A percentile compares a stretch with the other conserved stretches of the same genome.
These are phyloP conservation scores for Callocephalon fimbriatum DNA, from an alignment of 2,113 vertebrate genomes.

Conservation along the genomic window DNA sequence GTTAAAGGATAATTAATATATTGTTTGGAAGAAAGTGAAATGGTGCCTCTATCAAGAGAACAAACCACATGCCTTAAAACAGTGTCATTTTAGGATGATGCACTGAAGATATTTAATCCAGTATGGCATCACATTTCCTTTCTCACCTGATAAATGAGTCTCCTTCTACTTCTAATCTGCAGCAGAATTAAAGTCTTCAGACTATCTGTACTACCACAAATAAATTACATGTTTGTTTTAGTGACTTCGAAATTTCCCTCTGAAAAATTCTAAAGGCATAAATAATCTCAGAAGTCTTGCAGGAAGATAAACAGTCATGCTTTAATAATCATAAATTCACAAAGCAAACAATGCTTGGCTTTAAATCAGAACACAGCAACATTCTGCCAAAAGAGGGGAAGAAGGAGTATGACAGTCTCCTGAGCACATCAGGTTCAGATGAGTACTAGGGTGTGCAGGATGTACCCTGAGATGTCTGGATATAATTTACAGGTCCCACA, in stretches of 20 bases:
- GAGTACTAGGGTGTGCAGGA: background rate
- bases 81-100: background rate
- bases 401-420: accelerated
- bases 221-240: slow-evolving; percentile 7
- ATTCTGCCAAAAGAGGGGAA: background rate
- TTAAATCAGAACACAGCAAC: background rate
- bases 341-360: background rate
- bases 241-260: background rate
- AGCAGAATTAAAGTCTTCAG: background rate
- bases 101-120: background rate
- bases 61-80: background rate
- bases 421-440: background rate
- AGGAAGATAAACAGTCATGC: background rate
- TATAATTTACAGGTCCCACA: background rate
- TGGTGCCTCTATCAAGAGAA: background rate
- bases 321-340: background rate
- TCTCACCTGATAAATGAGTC: background rate
- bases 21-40: background rate
- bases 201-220: background rate
- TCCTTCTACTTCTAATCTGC: background rate
- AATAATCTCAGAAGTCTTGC: background rate
- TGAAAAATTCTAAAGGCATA: background rate
- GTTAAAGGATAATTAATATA: background rate
- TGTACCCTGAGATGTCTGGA: background rate
- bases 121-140: background rate